Evolutionary conservation across 2,888 invertebrate species (phyloP), one percentile per base, ranked within the genome.

Genomic region (Eilema depressum): DNA sequence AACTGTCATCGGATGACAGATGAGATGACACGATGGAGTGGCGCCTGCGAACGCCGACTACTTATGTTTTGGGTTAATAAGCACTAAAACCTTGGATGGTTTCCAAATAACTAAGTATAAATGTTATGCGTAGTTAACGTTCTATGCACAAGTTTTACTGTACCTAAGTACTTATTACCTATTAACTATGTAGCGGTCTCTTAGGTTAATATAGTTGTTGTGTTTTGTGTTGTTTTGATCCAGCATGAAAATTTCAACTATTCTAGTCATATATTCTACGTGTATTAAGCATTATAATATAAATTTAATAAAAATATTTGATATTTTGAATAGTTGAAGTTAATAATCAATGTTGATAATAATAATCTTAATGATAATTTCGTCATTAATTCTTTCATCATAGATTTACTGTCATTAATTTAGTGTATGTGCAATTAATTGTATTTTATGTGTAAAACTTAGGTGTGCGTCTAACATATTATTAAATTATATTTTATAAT

Each of bases 391-490:
- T 88, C 82, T 90, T 83, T 91, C 91, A 92, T 92, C 87, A 83
- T 93, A 93, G 91, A 86, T 84, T 89, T 87, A 92, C 74, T 83
- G 81, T 90, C 85, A 88, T 92, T 93, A 89, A 91, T 93, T 94
- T 93, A 93, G 92, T 91, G 88, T 92, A 92, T 83, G 93, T 93
- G 93, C 92, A 93, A 92, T 93, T 92, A 88, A 88, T 91, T 92
- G 90, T 93, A 91, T 93, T 92, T 91, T 90, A 91, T 86, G 88
- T 91, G 85, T 91, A 88, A 66, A 57, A 82, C 76, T 80, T 93
- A 93, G 89, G 91, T 88, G 90, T 93, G 91, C 75, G 86, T 89
- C 91, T 88, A 89, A 89, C 88, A 90, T 90, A 90, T 92, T 92
- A 88, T 87, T 86, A 77, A 79, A 73, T 70, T 74, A 76, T 81